Percentiles rank a stretch among this genome's conserved stretches.
Conservation (phyloP, 1,140 invertebrate species). For the Capitella teleta region DNA sequence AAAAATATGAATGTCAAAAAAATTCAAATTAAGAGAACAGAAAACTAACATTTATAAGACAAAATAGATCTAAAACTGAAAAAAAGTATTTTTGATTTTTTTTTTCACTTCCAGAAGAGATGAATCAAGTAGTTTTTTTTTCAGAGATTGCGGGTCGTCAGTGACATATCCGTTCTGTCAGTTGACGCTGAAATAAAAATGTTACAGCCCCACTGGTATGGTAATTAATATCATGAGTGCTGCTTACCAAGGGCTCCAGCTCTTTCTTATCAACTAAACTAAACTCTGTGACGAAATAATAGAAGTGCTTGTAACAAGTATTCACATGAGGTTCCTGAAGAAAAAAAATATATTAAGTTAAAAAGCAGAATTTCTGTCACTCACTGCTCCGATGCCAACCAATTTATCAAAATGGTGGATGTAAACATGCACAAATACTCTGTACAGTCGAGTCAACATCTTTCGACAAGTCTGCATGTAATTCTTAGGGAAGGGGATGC, state of each 20-base stretch:
- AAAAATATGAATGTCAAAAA: too few species aligned
- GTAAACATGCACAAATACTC: constrained; percentile 94
- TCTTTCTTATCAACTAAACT: constrained; percentile 74
- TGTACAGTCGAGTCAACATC: constrained; percentile 78
- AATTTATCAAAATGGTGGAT: constrained; percentile 92
- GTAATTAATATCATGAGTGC: background rate
- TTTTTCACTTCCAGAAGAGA: too few species aligned
- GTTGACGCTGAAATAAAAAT: constrained; percentile 1
- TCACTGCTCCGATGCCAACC: constrained; percentile 75
- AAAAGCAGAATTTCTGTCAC: constrained; percentile 11
- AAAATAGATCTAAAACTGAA: too few species aligned
- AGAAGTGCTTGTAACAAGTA: constrained; percentile 94
- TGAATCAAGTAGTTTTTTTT: too few species aligned
- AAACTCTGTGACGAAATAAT: constrained; percentile 86
- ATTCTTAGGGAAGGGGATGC: constrained; percentile 79
- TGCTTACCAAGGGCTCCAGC: constrained; percentile 63
- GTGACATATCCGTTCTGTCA: background rate
- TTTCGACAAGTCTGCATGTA: constrained; percentile 72
- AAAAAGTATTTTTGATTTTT: too few species aligned
- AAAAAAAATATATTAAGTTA: background rate
- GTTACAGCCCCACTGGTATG: background rate
- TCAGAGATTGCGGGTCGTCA: too few species aligned
- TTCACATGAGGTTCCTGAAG: constrained; percentile 86
- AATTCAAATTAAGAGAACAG: too few species aligned
- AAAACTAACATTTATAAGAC: too few species aligned